These are phyloP conservation scores for Hypanus sabinus DNA, from an alignment of 2,113 vertebrate species.

Conservation along the genomic window DNA sequence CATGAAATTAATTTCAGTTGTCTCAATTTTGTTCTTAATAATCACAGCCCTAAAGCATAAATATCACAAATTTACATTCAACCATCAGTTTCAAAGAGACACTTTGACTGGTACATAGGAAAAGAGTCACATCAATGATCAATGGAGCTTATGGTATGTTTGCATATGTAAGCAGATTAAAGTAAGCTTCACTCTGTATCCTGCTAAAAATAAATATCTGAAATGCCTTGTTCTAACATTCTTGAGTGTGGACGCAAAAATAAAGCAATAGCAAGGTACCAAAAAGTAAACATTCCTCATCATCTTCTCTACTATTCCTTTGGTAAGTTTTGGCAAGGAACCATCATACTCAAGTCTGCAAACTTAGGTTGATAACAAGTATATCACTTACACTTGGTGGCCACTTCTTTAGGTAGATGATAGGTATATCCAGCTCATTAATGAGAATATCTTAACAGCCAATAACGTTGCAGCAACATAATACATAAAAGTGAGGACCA, in stretches of 20 bases:
- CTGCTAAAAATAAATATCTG: not conserved
- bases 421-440: no score
- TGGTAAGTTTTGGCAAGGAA: not conserved
- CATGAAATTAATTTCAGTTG: not conserved
- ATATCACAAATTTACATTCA: not conserved
- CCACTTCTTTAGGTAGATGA: no score
- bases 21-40: not conserved
- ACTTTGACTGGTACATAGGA: not conserved
- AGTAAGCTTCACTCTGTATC: not conserved
- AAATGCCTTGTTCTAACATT: not conserved
- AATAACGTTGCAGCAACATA: no score
- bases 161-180: not conserved
- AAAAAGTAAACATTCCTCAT: not conserved
- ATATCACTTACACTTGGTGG: not conserved
- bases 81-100: not conserved
- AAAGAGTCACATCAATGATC: not conserved
- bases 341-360: not conserved
- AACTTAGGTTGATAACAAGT: not conserved
- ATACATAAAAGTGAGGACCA: no score
- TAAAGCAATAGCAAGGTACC: not conserved
- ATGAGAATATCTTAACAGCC: no score
- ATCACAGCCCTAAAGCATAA: not conserved
- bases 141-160: not conserved
- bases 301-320: not conserved
- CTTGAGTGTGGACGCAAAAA: not conserved